Conservation (phyloP, 2,888 invertebrate species). For the Lysandra bellargus region DNA sequence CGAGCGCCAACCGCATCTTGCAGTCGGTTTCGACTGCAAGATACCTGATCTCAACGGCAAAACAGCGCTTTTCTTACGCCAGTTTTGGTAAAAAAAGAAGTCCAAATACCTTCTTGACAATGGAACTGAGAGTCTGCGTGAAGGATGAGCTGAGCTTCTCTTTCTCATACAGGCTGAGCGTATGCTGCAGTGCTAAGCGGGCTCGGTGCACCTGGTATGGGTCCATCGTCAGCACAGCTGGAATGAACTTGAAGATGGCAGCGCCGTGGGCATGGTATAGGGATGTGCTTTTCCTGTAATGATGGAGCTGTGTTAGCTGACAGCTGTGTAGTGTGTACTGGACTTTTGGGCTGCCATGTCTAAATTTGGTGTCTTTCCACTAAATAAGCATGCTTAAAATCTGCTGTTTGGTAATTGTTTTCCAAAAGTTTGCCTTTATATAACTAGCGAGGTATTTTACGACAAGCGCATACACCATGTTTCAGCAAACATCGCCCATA, state of each 20-base stretch:
- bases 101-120: conserved; percentile 78
- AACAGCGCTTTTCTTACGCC: background rate
- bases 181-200: conserved; percentile 86
- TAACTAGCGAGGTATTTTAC: background rate
- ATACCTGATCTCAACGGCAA: background rate
- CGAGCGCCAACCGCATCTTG: too few species aligned
- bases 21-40: too few species aligned
- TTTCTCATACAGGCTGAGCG: conserved; percentile 88
- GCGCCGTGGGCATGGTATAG: conserved; percentile 96
- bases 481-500: background rate
- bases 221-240: conserved; percentile 96
- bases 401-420: background rate
- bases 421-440: too few species aligned
- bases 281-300: conserved; percentile 85
- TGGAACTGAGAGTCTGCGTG: conserved; percentile 90
- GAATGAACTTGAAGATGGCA: conserved; percentile 93
- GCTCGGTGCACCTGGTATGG: conserved; percentile 83
- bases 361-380: too few species aligned
- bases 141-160: conserved; percentile 85
- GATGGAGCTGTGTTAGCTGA: conserved; percentile 52
- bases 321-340: too few species aligned
- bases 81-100: background rate
- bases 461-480: background rate
- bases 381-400: background rate
- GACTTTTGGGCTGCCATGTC: too few species aligned